Evolutionary conservation across 2,888 invertebrate genomes (phyloP).

Genomic region (Serripes groenlandicus): DNA sequence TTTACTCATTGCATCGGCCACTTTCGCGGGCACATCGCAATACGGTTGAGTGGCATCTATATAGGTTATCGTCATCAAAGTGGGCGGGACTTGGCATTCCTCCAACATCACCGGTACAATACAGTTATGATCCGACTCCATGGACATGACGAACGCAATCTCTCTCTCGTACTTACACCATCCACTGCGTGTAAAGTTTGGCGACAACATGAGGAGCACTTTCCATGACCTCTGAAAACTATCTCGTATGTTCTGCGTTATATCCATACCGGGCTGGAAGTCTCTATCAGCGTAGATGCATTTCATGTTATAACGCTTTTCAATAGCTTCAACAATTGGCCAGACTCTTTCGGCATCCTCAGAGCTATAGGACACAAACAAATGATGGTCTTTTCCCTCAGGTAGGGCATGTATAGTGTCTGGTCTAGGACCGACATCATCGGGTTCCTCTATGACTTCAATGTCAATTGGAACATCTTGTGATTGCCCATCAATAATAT

Average conservation of each 20-base stretch:
- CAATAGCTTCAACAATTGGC: conserved; percentile 23
- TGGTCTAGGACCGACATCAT: no score
- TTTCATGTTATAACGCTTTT: conserved; percentile 16
- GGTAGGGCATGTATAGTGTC: no score
- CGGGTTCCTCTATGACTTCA: no score
- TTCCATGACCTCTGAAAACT: conserved; percentile 28
- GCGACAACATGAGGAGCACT: conserved; percentile 27
- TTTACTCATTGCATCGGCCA: neutral
- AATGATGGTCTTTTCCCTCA: conserved; percentile 35
- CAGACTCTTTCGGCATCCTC: conserved; percentile 24
- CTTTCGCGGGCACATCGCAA: conserved; percentile 1
- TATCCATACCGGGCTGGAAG: conserved; percentile 37
- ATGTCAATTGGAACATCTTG: no score
- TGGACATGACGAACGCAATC: conserved; percentile 27
- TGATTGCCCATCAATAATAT: no score
- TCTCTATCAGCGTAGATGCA: conserved; percentile 38
- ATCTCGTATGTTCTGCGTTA: conserved; percentile 25
- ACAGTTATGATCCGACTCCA: conserved; percentile 29
- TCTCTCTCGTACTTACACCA: conserved; percentile 41
- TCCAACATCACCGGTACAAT: conserved; percentile 38
- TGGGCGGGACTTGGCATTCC: conserved; percentile 34
- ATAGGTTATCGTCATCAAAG: conserved; percentile 40
- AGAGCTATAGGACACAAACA: conserved; percentile 43
- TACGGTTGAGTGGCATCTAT: conserved; percentile 28
- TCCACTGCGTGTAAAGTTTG: conserved; percentile 31